Base-by-base conservation (phyloP, 2,888 invertebrate species). In the Pandemis heparana region DNA sequence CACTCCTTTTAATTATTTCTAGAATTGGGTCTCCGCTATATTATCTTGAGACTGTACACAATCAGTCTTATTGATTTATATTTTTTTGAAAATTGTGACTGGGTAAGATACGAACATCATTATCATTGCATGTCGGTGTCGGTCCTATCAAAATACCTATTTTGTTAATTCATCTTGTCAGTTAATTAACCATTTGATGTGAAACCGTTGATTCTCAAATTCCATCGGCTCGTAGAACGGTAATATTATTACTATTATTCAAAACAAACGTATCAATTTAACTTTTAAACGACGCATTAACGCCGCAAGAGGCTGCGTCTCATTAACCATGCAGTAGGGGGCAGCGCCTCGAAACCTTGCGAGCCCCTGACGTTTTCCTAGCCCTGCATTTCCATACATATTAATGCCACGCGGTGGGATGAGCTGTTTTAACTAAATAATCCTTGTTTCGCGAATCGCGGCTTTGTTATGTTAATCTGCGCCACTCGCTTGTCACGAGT, bases 381-480 rank as follows among this genome's bases (percentile, higher is more conserved):
- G 23, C 56, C 56, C 23, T 78, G 75, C 78, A 79, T 83, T 83
- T 83, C 78, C 84, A 85, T 85, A 82, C 81, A 85, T 84, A 83
- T 85, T 84, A 84, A 84, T 84, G 80, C 76, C 67, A 63, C 53
- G 71, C 56, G 18, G 51, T 38, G 67, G 56, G 77, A 83, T 81
- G 82, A 81, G 79, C 77, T 79, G 71, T 77, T 77, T 67, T 72
- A 77, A 80, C 82, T 80, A 81, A 82, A 82, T 82, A 81, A 82
- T 63, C 73, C 68, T 68, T 63, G 82, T 81, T 80, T 75, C 70
- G 23, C 23, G 56, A 56, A 56, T 56, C 56, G 78, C 72, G 77
- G 80, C 82, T 85, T 85, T 85, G 82, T 80, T 76, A 81, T 83
- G 82, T 72, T 82, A 85, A 86, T 85, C 74, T 53, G 53, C 56